Percentiles rank a stretch among this genome's conserved stretches.
Evolutionary conservation across 1,140 invertebrate genomes (phyloP).

Genomic region (Drosophila subobscura): DNA sequence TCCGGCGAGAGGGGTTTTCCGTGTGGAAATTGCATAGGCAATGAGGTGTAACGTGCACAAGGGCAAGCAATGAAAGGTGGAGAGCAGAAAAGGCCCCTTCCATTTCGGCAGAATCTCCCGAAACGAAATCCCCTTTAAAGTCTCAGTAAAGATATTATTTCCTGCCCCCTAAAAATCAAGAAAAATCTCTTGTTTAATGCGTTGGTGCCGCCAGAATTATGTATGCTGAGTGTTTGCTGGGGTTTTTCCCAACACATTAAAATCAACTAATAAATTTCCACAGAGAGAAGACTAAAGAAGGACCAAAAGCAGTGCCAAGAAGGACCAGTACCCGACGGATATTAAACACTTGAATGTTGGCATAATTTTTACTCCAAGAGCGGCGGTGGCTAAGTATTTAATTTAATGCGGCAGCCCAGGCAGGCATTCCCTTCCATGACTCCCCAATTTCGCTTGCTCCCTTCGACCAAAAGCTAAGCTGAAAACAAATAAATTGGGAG

Average conservation of each 20-base stretch:
- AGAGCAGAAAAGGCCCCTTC: too few species aligned
- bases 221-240: constrained; percentile 34
- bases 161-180: too few species aligned
- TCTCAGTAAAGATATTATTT: constrained; percentile 27
- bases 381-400: constrained; percentile 65
- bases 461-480: constrained; percentile 56
- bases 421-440: constrained; percentile 35
- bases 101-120: not conserved
- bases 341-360: constrained; percentile 78
- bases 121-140: not conserved
- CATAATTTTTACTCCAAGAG: constrained; percentile 69
- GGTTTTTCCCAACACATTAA: constrained; percentile 60
- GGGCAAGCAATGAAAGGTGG: not conserved
- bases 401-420: constrained; percentile 55
- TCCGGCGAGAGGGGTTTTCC: constrained; percentile 1
- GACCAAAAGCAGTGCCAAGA: constrained; percentile 5
- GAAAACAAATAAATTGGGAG: constrained; percentile 70
- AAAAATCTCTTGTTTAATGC: constrained; percentile 50
- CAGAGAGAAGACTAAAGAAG: constrained; percentile 5
- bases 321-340: constrained; percentile 58
- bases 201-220: constrained; percentile 44
- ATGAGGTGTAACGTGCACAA: constrained; percentile 1
- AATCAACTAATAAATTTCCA: constrained; percentile 72
- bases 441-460: constrained; percentile 1
- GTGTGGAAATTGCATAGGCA: constrained; percentile 12